Percentiles rank a stretch among this genome's conserved stretches.
These are phyloP conservation scores for Iselma pallidipennis DNA, from an alignment of 2,888 invertebrate species.

Conservation along the genomic window DNA sequence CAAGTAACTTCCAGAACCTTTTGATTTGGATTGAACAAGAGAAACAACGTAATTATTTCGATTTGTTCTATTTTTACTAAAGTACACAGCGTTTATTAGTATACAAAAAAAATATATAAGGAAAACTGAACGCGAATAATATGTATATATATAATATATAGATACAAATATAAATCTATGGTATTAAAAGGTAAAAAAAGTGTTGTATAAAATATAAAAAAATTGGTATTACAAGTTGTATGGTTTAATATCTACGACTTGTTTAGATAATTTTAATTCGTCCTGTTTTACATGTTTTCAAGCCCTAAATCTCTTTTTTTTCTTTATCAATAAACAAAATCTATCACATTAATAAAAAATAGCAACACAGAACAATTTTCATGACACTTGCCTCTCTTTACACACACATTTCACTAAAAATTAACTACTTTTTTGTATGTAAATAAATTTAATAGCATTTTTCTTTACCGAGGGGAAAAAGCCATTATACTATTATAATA, in stretches of 20 bases:
- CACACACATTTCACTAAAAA: not conserved
- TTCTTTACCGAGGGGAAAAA: not conserved
- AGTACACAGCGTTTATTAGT: constrained; percentile 21
- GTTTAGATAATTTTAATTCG: not conserved
- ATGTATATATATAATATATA: not conserved
- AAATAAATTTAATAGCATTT: too few species aligned
- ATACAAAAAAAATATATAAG: too few species aligned
- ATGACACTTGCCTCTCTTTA: not conserved
- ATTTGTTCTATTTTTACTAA: constrained; percentile 10
- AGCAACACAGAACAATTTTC: not conserved
- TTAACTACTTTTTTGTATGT: not conserved
- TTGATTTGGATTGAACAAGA: too few species aligned
- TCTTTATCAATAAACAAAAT: not conserved
- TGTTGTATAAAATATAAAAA: constrained; percentile 34
- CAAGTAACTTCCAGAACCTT: constrained; percentile 20
- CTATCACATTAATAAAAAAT: not conserved
- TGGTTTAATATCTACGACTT: constrained; percentile 7
- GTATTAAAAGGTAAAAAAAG: constrained; percentile 30
- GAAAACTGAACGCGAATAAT: too few species aligned
- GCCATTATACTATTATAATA: constrained; percentile 10
- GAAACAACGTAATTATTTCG: not conserved
- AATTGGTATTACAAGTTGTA: constrained; percentile 29
- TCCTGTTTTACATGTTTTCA: not conserved
- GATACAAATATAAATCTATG: not conserved
- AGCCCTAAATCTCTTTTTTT: not conserved